These are phyloP conservation scores for Sarcophaga subvicina DNA, from an alignment of 2,888 invertebrate genomes.

Conservation along the genomic window DNA sequence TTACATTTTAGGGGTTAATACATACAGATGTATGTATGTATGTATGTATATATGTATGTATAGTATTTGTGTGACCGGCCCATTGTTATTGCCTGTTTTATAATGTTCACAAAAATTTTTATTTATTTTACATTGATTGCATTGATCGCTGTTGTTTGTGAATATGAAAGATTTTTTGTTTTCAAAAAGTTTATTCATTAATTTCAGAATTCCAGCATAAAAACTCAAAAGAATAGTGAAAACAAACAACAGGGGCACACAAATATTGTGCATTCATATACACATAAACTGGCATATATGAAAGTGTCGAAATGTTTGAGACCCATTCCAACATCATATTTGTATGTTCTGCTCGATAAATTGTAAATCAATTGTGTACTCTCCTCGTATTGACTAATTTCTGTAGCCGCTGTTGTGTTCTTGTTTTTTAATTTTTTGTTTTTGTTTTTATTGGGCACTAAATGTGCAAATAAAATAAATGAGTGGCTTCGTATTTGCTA, in stretches of 20 bases:
- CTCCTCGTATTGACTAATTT: conserved; percentile 43
- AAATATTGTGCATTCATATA: conserved; percentile 7
- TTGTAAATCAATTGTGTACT: conserved; percentile 57
- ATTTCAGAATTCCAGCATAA: conserved; percentile 28
- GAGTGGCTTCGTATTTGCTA: conserved; percentile 46
- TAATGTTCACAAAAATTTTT: conserved; percentile 61
- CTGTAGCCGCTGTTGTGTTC: not conserved
- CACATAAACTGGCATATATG: not conserved
- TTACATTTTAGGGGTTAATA: not conserved
- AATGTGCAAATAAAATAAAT: conserved; percentile 51
- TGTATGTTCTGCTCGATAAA: conserved; percentile 49
- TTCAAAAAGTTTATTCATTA: conserved; percentile 42
- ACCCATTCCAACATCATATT: not conserved
- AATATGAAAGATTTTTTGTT: conserved; percentile 63
- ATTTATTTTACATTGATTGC: conserved; percentile 61
- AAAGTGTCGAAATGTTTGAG: not conserved
- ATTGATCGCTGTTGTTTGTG: conserved; percentile 49
- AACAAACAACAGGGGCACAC: not conserved
- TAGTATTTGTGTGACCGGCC: conserved; percentile 12
- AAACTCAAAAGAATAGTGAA: conserved; percentile 8
- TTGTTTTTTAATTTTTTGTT: conserved; percentile 17
- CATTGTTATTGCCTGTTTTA: conserved; percentile 54
- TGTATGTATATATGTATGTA: not conserved
- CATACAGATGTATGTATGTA: not conserved
- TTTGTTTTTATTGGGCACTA: conserved; percentile 13